Evolutionary conservation across 2,888 invertebrate genomes (phyloP).

Genomic region (Archips crataeganus): DNA sequence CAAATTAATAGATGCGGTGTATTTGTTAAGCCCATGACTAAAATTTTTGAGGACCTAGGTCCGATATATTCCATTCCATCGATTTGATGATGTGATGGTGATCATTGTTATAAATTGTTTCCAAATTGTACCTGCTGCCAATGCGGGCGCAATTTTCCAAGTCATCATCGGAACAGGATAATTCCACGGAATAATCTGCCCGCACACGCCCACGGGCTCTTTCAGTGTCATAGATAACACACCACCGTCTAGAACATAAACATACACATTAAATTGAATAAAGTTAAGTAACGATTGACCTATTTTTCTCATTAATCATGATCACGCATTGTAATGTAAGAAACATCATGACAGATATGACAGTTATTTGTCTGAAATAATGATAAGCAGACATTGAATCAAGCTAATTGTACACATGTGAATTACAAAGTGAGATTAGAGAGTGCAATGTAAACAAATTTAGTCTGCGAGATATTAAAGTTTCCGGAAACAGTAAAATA

Average conservation of each 20-base stretch:
- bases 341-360: slow-evolving; percentile 55
- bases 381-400: slow-evolving; percentile 31
- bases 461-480: slow-evolving; percentile 5
- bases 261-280: slow-evolving; percentile 37
- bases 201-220: slow-evolving; percentile 95
- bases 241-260: slow-evolving; percentile 88
- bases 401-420: slow-evolving; percentile 33
- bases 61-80: too few species aligned
- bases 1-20: too few species aligned
- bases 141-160: slow-evolving; percentile 96
- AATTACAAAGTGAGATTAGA: slow-evolving; percentile 25
- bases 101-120: neutral
- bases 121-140: slow-evolving; percentile 85
- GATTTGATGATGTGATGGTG: neutral
- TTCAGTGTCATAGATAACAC: slow-evolving; percentile 93
- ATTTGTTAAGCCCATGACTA: too few species aligned
- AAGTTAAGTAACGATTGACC: slow-evolving; percentile 34
- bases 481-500: neutral
- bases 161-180: slow-evolving; percentile 96
- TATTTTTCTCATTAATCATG: slow-evolving; percentile 39
- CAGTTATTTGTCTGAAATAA: slow-evolving; percentile 47
- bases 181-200: slow-evolving; percentile 98
- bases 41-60: too few species aligned
- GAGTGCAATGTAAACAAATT: slow-evolving; percentile 16
- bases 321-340: slow-evolving; percentile 56